Percentiles rank a stretch among this genome's conserved stretches.
These are phyloP conservation scores for Nemotelus nigrinus DNA, from an alignment of 2,888 invertebrate species.

Conservation along the genomic window DNA sequence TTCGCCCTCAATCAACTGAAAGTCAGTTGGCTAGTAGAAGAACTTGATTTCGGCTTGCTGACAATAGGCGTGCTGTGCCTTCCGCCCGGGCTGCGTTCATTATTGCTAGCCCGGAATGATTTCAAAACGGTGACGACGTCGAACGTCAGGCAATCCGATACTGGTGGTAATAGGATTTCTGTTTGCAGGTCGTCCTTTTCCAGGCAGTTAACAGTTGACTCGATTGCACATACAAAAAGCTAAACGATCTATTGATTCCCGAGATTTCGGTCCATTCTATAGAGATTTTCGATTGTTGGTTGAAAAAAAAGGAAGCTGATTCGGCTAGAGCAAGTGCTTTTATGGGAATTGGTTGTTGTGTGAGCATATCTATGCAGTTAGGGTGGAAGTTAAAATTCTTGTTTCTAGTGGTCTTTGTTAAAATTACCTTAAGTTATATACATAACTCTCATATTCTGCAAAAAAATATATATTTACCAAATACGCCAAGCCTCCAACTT, in stretches of 20 bases:
- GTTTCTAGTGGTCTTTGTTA: too few species aligned
- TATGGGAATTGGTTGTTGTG: not conserved
- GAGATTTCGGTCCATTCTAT: constrained; percentile 35
- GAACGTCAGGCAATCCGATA: too few species aligned
- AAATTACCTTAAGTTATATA: too few species aligned
- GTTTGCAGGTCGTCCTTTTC: constrained; percentile 36
- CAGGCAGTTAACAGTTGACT: constrained; percentile 39
- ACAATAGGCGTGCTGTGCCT: not conserved
- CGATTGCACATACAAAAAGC: constrained; percentile 37
- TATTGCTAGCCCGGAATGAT: not conserved
- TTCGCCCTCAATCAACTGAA: not conserved
- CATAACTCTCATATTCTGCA: too few species aligned
- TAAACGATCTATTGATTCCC: constrained; percentile 43
- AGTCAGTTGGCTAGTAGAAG: not conserved
- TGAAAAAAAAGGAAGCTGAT: not conserved
- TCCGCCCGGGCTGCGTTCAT: not conserved
- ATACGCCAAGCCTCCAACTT: too few species aligned
- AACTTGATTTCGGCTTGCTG: not conserved
- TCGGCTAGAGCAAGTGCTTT: not conserved
- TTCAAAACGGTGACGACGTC: not conserved
- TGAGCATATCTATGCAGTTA: not conserved
- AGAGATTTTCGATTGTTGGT: constrained; percentile 20
- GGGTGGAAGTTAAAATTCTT: not conserved
- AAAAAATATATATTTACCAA: too few species aligned
- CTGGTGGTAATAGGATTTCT: not conserved